Evolutionary conservation across 2,797 vertebrate species (phyloP).

Genomic region (Malurus leucopterus): DNA sequence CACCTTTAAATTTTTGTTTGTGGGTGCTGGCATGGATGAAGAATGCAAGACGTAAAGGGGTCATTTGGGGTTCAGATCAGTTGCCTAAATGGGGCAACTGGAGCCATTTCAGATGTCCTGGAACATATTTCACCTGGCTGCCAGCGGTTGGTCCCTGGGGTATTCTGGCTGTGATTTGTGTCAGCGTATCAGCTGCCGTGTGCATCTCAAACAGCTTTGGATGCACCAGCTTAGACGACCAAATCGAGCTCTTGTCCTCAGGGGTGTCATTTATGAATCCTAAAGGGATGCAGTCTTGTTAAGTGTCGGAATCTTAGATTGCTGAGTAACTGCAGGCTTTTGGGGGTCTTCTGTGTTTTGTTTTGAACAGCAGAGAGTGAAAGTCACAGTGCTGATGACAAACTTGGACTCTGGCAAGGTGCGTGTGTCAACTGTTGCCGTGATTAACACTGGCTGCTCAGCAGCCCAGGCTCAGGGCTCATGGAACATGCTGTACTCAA

Average conservation of each 20-base stretch:
- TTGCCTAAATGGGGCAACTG: neutral
- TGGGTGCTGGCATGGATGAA: neutral
- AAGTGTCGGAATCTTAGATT: neutral
- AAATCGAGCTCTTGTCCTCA: neutral
- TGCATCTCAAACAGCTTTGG: neutral
- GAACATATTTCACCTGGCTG: neutral
- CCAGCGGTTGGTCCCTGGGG: neutral
- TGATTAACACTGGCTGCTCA: neutral
- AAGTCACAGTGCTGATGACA: neutral
- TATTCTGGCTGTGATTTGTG: neutral
- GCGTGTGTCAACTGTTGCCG: neutral
- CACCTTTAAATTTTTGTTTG: neutral
- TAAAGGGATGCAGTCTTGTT: neutral
- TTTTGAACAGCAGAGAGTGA: neutral
- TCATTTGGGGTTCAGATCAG: neutral
- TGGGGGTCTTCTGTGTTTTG: neutral
- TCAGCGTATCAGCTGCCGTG: neutral
- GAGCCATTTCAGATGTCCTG: neutral
- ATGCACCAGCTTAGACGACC: neutral
- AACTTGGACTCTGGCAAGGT: neutral
- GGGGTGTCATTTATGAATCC: neutral
- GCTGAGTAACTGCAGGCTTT: neutral
- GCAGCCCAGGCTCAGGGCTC: neutral
- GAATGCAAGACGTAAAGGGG: neutral
- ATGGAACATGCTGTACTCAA: conserved; percentile 46